phyloP scores from a whole-genome alignment of 2,113 vertebrate species.

The Barbus barbus region DNA sequence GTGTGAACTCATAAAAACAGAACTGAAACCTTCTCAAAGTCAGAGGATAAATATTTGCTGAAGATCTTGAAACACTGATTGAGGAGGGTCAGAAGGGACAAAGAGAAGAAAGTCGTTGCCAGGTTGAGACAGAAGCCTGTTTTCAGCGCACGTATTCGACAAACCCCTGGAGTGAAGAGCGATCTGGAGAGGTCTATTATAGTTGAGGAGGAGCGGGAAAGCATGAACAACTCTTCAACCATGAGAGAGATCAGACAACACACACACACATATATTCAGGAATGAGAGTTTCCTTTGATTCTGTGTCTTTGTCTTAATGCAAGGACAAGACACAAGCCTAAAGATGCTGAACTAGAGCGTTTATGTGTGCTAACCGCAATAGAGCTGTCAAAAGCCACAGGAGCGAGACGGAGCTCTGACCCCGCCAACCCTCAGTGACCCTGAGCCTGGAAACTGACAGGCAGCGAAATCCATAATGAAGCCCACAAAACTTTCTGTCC shows the following conservation, averaged over 20 bases:
- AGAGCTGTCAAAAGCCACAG: neutral
- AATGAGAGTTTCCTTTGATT: neutral
- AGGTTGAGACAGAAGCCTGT: conserved; percentile 31
- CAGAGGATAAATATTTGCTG: conserved; percentile 2
- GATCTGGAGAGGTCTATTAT: conserved; percentile 12
- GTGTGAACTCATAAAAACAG: neutral
- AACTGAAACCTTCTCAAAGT: neutral
- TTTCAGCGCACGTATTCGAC: neutral
- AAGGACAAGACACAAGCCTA: neutral
- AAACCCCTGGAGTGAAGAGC: conserved; percentile 1
- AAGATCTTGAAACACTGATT: neutral
- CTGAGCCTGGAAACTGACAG: conserved; percentile 29
- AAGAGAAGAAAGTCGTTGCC: neutral
- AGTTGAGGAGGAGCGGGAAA: conserved; percentile 1
- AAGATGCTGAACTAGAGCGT: neutral
- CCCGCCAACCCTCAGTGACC: neutral
- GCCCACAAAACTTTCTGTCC: neutral
- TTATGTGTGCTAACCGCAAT: neutral
- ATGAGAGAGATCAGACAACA: neutral
- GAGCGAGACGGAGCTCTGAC: neutral
- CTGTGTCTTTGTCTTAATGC: neutral
- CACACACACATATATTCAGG: neutral
- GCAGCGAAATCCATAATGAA: neutral
- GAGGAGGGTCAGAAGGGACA: neutral
- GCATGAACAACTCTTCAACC: conserved; percentile 11